Evolutionary conservation across 1,140 invertebrate species (phyloP).

Genomic region (Trichomalopsis sarcophagae): DNA sequence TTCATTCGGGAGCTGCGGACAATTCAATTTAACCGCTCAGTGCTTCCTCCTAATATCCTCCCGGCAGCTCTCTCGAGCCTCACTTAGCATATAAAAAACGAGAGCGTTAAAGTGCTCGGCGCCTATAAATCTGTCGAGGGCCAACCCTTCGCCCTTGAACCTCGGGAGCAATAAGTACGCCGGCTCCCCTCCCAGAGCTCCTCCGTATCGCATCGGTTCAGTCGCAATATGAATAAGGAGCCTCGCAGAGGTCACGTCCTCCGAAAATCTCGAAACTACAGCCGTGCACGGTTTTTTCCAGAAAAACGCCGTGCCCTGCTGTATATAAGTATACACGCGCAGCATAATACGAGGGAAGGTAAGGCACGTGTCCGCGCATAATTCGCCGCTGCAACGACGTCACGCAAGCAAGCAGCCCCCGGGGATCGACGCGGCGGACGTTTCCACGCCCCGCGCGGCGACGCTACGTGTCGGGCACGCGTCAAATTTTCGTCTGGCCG

Average conservation of each 20-base stretch:
- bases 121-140: not conserved
- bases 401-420: not conserved
- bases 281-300: not conserved
- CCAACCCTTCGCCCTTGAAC: slow-evolving; percentile 8
- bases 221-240: not conserved
- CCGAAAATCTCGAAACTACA: not conserved
- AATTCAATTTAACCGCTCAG: too few relatives aligned
- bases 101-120: not conserved
- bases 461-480: not conserved
- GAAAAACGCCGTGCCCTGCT: not conserved
- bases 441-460: not conserved
- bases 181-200: not conserved
- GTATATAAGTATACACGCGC: not conserved
- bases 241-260: not conserved
- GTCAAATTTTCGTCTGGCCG: slow-evolving; percentile 27
- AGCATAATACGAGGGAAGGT: too few relatives aligned
- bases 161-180: not conserved
- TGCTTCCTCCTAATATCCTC: not conserved
- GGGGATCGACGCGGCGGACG: not conserved
- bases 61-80: not conserved
- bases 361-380: slow-evolving; percentile 34
- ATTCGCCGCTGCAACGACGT: not conserved
- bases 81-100: not conserved
- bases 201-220: not conserved
- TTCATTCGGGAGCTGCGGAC: not conserved